These are phyloP conservation scores for Oscheius sp. DNA, from an alignment of 2,888 invertebrate species.

Conservation along the genomic window DNA sequence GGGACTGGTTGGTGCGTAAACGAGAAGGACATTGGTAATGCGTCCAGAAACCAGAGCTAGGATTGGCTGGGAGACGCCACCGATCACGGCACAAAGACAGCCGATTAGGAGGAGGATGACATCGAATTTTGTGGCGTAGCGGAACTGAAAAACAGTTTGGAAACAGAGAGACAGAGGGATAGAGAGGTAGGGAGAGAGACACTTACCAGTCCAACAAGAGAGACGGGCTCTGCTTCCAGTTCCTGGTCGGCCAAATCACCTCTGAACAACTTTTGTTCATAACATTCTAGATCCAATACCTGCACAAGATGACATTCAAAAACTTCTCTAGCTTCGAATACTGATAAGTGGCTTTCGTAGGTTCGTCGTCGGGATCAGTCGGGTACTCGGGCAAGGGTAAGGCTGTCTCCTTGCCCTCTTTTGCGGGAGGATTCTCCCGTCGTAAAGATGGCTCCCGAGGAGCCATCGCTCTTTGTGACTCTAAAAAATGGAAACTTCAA, in stretches of 20 bases:
- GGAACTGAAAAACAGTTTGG: slow-evolving; percentile 50
- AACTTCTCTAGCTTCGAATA: slow-evolving; percentile 56
- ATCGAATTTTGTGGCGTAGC: slow-evolving; percentile 57
- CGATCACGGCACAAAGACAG: slow-evolving; percentile 51
- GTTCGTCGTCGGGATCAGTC: slow-evolving; percentile 54
- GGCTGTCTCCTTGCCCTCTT: neutral
- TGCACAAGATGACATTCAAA: slow-evolving; percentile 56
- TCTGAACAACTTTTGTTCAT: slow-evolving; percentile 27
- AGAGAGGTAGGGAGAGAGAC: neutral
- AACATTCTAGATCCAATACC: slow-evolving; percentile 33
- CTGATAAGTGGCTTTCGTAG: slow-evolving; percentile 44
- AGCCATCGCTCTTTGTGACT: slow-evolving; percentile 9
- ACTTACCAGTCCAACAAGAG: slow-evolving; percentile 56
- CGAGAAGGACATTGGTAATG: slow-evolving; percentile 60
- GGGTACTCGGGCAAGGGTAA: slow-evolving; percentile 24
- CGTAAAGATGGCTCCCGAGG: slow-evolving; percentile 18
- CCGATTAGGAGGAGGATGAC: slow-evolving; percentile 56
- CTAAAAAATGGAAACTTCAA: no score
- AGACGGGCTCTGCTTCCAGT: slow-evolving; percentile 54
- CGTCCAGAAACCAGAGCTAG: slow-evolving; percentile 64
- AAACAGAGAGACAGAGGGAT: no score
- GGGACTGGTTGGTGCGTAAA: slow-evolving; percentile 49
- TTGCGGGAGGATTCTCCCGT: neutral
- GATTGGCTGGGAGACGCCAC: slow-evolving; percentile 61
- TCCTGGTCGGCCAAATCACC: slow-evolving; percentile 54